Evolutionary conservation across 2,888 invertebrate species (phyloP).

Genomic region (Drosophila mulleri): DNA sequence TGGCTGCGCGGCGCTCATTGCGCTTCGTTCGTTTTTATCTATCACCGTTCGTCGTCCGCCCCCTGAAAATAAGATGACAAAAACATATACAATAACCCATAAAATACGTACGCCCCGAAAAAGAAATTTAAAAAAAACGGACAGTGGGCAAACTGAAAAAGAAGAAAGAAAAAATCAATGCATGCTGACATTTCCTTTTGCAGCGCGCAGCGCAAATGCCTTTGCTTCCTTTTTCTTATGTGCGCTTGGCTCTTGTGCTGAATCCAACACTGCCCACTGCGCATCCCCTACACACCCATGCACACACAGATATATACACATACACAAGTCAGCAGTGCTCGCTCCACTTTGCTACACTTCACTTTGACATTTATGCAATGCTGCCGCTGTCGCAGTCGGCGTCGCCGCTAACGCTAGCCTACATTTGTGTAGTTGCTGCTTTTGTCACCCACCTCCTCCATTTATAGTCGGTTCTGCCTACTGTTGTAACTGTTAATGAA

Average conservation of each 20-base stretch:
- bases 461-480: constrained; percentile 6
- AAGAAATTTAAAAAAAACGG: constrained; percentile 16
- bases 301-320: background rate
- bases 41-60: constrained; percentile 45
- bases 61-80: constrained; percentile 34
- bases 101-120: constrained; percentile 62
- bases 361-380: constrained; percentile 69
- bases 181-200: constrained; percentile 52
- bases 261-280: constrained; percentile 12
- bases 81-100: constrained; percentile 52
- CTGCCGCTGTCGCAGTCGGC: constrained; percentile 29
- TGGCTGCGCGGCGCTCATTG: constrained; percentile 49
- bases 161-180: constrained; percentile 59
- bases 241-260: constrained; percentile 9
- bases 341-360: constrained; percentile 40
- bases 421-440: constrained; percentile 48
- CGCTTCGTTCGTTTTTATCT: constrained; percentile 63
- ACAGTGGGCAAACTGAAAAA: constrained; percentile 23
- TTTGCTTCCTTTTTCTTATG: constrained; percentile 40
- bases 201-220: constrained; percentile 36
- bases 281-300: constrained; percentile 2
- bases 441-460: constrained; percentile 7
- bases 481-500: constrained; percentile 59
- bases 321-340: background rate
- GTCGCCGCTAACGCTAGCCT: constrained; percentile 46